Base-by-base conservation (phyloP, 2,113 vertebrate species). In the Epinephelus fuscoguttatus region DNA sequence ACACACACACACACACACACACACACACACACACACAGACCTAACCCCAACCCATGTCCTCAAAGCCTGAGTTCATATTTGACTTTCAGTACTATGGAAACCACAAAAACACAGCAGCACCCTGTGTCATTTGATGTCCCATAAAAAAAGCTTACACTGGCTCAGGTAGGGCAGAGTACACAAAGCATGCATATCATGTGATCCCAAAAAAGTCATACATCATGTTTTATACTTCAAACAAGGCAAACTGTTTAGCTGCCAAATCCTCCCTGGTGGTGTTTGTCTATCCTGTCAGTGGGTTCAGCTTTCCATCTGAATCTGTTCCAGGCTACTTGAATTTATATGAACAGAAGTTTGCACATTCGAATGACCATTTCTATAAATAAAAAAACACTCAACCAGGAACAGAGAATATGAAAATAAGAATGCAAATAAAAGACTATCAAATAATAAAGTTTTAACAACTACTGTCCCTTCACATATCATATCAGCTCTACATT, bases 11-110 rank as follows among this genome's bases (percentile, higher is more conserved):
- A 75, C 59, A 56, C 25, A 67, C 53, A 71, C 25, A 40, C 52
- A 73, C 50, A 73, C 70, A 49, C 69, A 23, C 57, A 11, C 49
- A 61, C 42, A 76, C 33, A 68, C 67, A 42, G 19, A 42, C 37
- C 60, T 40, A 9, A 55, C 53, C 47, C 57, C 68, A 67, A 25
- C 4, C 37, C 33, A 45, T 60, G 49, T 8, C 12, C 27, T 79
- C 18, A 59, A 64, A 77, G 75, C 66, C 62, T 76, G 49, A 63
- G 60, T 72, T 86, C 67, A 63, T 79, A 76, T 83, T 86, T 89
- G 69, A 66, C 75, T 80, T 57, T 64, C 27, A 75, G 63, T 14
- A 7, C 67, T 19, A 57, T 75, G 82, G 81, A 62, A 52, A 82
- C 75, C 61, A 68, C 66, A 79, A 42, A 78, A 83, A 88, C 73